These are phyloP conservation scores for Drosophila picticornis DNA, from an alignment of 2,888 invertebrate genomes.

Conservation along the genomic window DNA sequence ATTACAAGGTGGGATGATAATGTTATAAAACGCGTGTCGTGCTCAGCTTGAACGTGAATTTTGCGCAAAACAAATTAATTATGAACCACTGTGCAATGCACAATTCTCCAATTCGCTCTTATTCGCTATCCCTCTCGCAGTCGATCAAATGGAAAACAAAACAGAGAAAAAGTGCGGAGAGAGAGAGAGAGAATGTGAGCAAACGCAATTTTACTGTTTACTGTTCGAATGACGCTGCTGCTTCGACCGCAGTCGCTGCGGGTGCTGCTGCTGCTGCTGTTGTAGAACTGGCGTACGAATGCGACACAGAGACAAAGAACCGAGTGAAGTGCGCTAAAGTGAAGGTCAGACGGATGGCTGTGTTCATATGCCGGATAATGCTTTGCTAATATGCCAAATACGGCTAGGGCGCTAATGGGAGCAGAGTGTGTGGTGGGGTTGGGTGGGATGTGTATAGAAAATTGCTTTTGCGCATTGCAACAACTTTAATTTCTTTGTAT, in stretches of 20 bases:
- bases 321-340: conserved; percentile 58
- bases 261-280: conserved; percentile 11
- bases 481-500: conserved; percentile 55
- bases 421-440: not conserved
- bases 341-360: conserved; percentile 62
- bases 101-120: conserved; percentile 36
- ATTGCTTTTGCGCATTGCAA: conserved; percentile 48
- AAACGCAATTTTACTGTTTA: conserved; percentile 63
- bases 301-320: conserved; percentile 72
- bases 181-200: conserved; percentile 21
- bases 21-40: not conserved
- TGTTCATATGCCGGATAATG: conserved; percentile 37
- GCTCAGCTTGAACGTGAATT: conserved; percentile 1
- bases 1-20: not conserved
- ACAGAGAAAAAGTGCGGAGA: conserved; percentile 9
- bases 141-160: conserved; percentile 19
- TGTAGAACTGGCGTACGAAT: conserved; percentile 36
- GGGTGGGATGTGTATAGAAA: conserved; percentile 1
- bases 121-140: conserved; percentile 4
- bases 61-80: not conserved
- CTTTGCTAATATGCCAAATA: conserved; percentile 62
- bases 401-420: not conserved
- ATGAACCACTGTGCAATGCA: conserved; percentile 36
- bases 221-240: conserved; percentile 64
- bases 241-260: conserved; percentile 14